A percentile compares a stretch with the other conserved stretches of the same genome.
These are phyloP conservation scores for Sturnus vulgaris DNA, from an alignment of 2,113 vertebrate species.

Conservation along the genomic window DNA sequence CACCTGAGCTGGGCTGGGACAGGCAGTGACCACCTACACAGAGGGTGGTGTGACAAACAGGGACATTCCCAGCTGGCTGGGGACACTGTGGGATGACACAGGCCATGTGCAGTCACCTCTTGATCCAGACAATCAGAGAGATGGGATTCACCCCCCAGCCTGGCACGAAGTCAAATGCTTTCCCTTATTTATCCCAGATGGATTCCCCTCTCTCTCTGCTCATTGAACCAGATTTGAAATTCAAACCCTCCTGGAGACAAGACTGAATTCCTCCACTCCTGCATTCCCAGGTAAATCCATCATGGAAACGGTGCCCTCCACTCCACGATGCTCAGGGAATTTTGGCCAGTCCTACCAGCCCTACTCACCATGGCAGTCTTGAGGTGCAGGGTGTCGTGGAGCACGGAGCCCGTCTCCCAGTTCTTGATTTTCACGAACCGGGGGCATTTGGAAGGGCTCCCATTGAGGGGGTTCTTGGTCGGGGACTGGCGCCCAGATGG, in stretches of 20 bases:
- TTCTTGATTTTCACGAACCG: slow-evolving; percentile 93
- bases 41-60: neutral
- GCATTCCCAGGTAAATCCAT: neutral
- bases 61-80: neutral
- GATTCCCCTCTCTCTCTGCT: neutral
- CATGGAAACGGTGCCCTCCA: accelerated
- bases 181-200: no score
- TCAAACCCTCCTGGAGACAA: neutral
- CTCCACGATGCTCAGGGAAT: accelerated
- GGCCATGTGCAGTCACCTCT: neutral
- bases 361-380: slow-evolving; percentile 82
- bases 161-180: neutral
- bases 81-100: neutral
- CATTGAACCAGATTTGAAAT: neutral
- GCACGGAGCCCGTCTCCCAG: slow-evolving; percentile 87
- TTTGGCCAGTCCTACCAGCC: neutral
- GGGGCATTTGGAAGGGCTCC: slow-evolving; percentile 92
- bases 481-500: slow-evolving; percentile 78
- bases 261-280: neutral
- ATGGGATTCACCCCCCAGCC: neutral
- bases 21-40: accelerated
- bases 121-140: accelerated
- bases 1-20: neutral
- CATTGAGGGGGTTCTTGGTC: slow-evolving; percentile 76
- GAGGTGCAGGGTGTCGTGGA: slow-evolving; percentile 87